A percentile compares a stretch with the other conserved stretches of the same genome.
Evolutionary conservation across 1,140 invertebrate genomes (phyloP).

Genomic region (Saccostrea glomerata): DNA sequence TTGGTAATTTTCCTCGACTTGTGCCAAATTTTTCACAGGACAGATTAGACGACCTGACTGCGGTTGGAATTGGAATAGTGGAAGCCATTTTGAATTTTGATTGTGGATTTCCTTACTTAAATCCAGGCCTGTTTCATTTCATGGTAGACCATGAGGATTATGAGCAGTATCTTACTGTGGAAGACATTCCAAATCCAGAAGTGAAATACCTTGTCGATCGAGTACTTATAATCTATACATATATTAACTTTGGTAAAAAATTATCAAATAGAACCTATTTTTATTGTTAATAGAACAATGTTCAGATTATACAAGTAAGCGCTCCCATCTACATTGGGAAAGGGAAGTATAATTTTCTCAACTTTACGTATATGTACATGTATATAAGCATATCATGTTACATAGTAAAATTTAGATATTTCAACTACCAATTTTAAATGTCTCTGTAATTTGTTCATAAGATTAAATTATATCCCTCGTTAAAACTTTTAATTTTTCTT

Average conservation of each 20-base stretch:
- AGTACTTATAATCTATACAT: not conserved
- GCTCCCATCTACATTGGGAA: too few relatives aligned
- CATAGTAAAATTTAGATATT: not conserved
- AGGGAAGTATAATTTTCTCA: too few relatives aligned
- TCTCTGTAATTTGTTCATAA: not conserved
- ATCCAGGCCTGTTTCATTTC: conserved; percentile 33
- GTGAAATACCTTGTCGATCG: conserved; percentile 17
- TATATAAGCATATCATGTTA: too few relatives aligned
- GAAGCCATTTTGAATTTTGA: conserved; percentile 41
- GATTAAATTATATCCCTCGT: too few relatives aligned
- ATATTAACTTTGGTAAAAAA: too few relatives aligned
- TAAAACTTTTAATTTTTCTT: not conserved
- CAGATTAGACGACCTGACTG: conserved; percentile 11
- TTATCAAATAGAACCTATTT: too few relatives aligned
- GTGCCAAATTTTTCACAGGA: conserved; percentile 8
- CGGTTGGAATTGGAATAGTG: conserved; percentile 29
- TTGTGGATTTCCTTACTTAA: conserved; percentile 43
- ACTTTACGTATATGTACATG: too few relatives aligned
- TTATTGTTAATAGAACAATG: too few relatives aligned
- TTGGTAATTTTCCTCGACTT: not conserved
- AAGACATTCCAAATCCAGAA: conserved; percentile 39
- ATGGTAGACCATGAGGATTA: conserved; percentile 23
- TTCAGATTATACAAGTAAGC: too few relatives aligned
- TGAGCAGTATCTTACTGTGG: conserved; percentile 30
- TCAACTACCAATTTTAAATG: not conserved